phyloP scores from a whole-genome alignment of 2,797 vertebrate genomes.

The Podargus strigoides region DNA sequence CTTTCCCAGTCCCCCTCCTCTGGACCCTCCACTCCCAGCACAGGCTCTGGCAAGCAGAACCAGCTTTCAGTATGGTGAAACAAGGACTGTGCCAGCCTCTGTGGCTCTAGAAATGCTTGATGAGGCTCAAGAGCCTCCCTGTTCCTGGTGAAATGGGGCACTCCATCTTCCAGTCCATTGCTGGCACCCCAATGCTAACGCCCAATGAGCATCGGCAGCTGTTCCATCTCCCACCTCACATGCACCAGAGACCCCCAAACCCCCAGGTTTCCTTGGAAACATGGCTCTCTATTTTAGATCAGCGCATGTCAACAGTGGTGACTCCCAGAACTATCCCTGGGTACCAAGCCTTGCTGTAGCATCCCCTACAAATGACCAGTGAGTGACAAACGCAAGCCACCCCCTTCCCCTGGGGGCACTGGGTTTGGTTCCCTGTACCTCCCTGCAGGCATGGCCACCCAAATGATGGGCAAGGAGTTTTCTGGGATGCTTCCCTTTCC shows the following conservation, averaged over 20 bases:
- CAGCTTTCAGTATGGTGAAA: background rate
- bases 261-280: background rate
- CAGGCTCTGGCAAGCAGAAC: background rate
- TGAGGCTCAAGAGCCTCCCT: background rate
- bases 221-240: background rate
- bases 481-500: background rate
- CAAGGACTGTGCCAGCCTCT: background rate
- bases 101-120: fast-evolving
- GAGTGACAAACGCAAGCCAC: background rate
- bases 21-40: background rate
- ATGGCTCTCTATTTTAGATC: background rate
- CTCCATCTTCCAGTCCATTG: background rate
- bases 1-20: background rate
- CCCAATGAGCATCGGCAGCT: fast-evolving
- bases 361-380: fast-evolving
- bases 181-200: fast-evolving
- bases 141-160: background rate
- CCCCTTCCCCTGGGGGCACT: background rate
- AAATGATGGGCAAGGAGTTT: background rate
- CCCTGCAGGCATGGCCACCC: background rate
- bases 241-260: background rate
- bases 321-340: background rate
- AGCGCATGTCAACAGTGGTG: background rate
- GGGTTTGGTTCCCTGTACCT: background rate
- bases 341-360: background rate